Conservation (phyloP, 2,797 vertebrate genomes). For the Babyrousa celebensis region DNA sequence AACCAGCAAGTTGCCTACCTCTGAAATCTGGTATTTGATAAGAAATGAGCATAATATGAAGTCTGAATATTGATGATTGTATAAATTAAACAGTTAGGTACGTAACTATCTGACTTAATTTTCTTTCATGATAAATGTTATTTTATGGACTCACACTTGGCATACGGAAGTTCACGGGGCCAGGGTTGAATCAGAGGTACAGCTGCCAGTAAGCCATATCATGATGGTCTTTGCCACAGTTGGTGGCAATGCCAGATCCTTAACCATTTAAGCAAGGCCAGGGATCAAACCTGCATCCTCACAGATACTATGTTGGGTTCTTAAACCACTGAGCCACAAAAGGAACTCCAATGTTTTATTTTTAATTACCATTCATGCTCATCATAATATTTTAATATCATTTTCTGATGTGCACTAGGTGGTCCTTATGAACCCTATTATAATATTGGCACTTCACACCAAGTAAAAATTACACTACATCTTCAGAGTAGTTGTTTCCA, state of each 20-base stretch:
- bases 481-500: background rate
- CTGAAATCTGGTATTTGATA: background rate
- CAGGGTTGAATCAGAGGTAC: no score
- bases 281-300: no score
- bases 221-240: no score
- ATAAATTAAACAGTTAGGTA: background rate
- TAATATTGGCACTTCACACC: fast-evolving
- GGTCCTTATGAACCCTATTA: background rate
- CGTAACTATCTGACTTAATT: background rate
- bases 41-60: background rate
- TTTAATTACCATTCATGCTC: background rate
- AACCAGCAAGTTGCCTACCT: background rate
- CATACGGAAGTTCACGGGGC: no score
- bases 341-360: background rate
- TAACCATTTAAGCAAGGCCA: no score
- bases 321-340: no score
- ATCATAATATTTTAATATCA: background rate
- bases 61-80: background rate
- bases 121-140: background rate
- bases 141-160: no score
- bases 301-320: no score
- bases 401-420: background rate
- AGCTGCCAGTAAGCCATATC: no score
- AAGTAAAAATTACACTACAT: background rate
- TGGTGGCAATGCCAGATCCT: no score